phyloP scores from a whole-genome alignment of 2,888 invertebrate species.

The Phrixothrix hirtus region DNA sequence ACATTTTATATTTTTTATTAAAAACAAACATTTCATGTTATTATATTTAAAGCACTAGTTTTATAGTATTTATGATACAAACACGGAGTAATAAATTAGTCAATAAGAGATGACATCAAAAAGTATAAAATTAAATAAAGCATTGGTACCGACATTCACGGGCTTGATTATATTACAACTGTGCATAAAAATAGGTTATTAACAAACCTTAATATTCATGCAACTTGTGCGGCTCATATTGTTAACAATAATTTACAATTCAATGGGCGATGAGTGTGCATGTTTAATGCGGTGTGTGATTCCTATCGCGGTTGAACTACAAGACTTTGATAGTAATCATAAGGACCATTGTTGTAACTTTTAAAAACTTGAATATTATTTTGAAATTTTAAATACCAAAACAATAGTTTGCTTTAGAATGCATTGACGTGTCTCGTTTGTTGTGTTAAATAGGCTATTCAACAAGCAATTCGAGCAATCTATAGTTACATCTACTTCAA shows the following conservation, averaged over 20 bases:
- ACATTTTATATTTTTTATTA: too few relatives aligned
- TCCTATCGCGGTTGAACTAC: slow-evolving; percentile 38
- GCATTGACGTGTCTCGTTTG: slow-evolving; percentile 6
- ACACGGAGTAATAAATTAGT: not conserved
- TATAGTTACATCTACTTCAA: too few relatives aligned
- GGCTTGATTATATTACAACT: slow-evolving; percentile 22
- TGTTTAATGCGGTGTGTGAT: slow-evolving; percentile 46
- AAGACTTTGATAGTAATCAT: slow-evolving; percentile 19
- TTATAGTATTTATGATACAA: too few relatives aligned
- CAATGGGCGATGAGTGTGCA: slow-evolving; percentile 51
- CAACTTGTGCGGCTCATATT: slow-evolving; percentile 47
- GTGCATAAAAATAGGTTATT: slow-evolving; percentile 42
- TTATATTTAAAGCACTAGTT: too few relatives aligned
- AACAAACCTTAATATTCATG: slow-evolving; percentile 46
- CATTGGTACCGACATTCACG: slow-evolving; percentile 6
- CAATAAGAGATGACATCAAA: not conserved
- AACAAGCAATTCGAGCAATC: too few relatives aligned
- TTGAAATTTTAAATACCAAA: slow-evolving; percentile 9
- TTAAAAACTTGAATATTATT: slow-evolving; percentile 12
- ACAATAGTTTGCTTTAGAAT: slow-evolving; percentile 8
- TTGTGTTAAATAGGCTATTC: slow-evolving; percentile 1
- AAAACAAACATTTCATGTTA: too few relatives aligned
- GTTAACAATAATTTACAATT: slow-evolving; percentile 51
- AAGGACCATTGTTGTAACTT: slow-evolving; percentile 17
- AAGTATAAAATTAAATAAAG: slow-evolving; percentile 5